phyloP scores from a whole-genome alignment of 2,888 invertebrate genomes.

The Hydrotaea diabolus region DNA sequence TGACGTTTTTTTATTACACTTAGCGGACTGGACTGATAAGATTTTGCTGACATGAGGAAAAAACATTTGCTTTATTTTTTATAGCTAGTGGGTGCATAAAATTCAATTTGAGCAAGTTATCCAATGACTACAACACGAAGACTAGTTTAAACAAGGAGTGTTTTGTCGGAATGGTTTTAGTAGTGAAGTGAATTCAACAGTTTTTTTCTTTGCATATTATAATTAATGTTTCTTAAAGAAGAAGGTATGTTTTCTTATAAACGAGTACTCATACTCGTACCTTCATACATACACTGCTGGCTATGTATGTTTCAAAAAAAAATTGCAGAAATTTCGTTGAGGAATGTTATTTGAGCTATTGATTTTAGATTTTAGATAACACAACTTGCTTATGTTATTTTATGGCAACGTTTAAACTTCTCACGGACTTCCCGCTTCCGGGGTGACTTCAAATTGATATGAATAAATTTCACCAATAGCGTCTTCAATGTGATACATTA shows the following conservation, averaged over 20 bases:
- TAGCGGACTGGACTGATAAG: constrained; percentile 42
- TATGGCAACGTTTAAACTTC: neutral
- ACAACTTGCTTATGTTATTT: neutral
- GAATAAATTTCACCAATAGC: too few species aligned
- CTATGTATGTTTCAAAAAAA: neutral
- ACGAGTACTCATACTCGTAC: too few species aligned
- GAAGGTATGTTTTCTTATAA: neutral
- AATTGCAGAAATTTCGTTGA: neutral
- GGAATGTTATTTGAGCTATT: too few species aligned
- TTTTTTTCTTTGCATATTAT: neutral
- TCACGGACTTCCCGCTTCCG: neutral
- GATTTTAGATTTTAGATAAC: neutral
- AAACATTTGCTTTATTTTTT: neutral
- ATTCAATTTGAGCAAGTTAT: neutral
- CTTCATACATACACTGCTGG: neutral
- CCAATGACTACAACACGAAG: neutral
- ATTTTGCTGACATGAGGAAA: constrained; percentile 33
- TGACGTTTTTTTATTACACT: neutral
- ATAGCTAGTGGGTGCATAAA: neutral
- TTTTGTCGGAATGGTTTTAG: constrained; percentile 17
- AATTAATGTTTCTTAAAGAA: constrained; percentile 9
- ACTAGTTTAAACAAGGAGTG: neutral
- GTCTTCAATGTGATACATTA: too few species aligned
- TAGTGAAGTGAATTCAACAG: neutral
- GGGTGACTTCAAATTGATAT: neutral